Base-by-base conservation (phyloP, 1,140 invertebrate species). In the Globodera rostochiensis region DNA sequence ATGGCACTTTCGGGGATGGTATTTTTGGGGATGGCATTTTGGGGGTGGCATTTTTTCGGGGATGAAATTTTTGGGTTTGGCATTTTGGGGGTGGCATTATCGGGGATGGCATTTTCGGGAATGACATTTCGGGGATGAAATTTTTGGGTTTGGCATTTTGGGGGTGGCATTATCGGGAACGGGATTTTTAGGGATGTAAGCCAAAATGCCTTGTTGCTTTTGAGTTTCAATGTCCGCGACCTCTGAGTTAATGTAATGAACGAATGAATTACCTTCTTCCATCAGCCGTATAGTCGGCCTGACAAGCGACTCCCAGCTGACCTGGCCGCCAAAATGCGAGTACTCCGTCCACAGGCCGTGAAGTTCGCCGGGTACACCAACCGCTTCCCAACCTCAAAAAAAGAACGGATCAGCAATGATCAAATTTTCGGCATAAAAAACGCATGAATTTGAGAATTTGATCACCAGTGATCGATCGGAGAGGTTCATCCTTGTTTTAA, bases 361-460 rank as follows among this genome's bases (percentile, higher is more conserved):
- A 3, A 97, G 87, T 90, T 97, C 96, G 3, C 96, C 96, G 8
- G 96, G 96, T 6, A 97, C 94, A 0, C 92, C 95, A 49, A 86
- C 75, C 21, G 84, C 83, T 19, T 95, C 87, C 3, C 93, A 92
- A 81, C 95, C 82, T 82, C 46, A 74, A 45, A 79, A 60, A 25
- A 45, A 0, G 3, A 15, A 49, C 36, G 2, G 36, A 36, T 36
- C 36, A 36, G 36, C 1, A 36, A 1, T 36, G 36, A 36, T 36
- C 36, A 36, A 36, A 36, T 36, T 36, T 36, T 36, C 3, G 36
- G 36, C 36, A 36, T 36, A 36, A 36, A 36, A 36, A 3, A 36
- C 36, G 36, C 2, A 36, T 36, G 3, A 36, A 36, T 36, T 36
- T 36, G 36, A 3, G 36, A 3, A 36, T 36, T 36, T 3, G 36